Base-by-base conservation (phyloP, 2,797 vertebrate species). In the Macropus fuliginosus region DNA sequence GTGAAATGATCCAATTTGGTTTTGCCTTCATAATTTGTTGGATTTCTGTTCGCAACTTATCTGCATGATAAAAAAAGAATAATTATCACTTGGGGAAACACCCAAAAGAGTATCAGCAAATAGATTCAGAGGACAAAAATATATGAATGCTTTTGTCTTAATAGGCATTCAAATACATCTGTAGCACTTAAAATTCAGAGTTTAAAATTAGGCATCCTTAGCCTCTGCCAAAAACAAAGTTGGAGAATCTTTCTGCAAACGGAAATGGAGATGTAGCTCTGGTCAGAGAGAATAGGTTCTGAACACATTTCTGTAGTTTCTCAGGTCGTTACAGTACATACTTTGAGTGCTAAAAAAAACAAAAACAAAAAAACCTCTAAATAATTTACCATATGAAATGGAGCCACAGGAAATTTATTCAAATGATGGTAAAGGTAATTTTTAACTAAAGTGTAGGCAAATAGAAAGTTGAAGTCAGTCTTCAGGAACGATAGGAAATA, bases 31-130 rank as follows among this genome's bases (percentile, higher is more conserved):
- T 81, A 59, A 54, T 91, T 57, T 96, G n/a, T 90, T 91, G 27
- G 59, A 52, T 57, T 87, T 93, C 34, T 66, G 92, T 55, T 96
- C 54, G 27, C 52, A 91, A 54, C 12, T 55, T 40, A 93, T 94
- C 90, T 92, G 34, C 92, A 94, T 93, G 94, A 96, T 74, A 93
- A 81, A 50, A 74, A 92, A 4, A 5, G 87, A 54, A 87, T 93
- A 81, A 94, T 46, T 74, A 55, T 94, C 92, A 52, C 92, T 81
- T 81, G 59, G 74, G 74, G 74, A 46, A 81, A 81, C 40, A 81
- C 74, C 74, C 74, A 46, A 81, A 81, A 81, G 9, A 27, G 40
- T 46, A 81, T 81, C 74, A 81, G 40, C 18, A 74, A 81, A 46
- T 81, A 40, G 57, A 93, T 54, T 57, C n/a, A 54, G 90, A 91